Evolutionary conservation across 2,797 vertebrate genomes (phyloP), one percentile per base, ranked within the genome.

Genomic region (Kryptolebias ocellatus): DNA sequence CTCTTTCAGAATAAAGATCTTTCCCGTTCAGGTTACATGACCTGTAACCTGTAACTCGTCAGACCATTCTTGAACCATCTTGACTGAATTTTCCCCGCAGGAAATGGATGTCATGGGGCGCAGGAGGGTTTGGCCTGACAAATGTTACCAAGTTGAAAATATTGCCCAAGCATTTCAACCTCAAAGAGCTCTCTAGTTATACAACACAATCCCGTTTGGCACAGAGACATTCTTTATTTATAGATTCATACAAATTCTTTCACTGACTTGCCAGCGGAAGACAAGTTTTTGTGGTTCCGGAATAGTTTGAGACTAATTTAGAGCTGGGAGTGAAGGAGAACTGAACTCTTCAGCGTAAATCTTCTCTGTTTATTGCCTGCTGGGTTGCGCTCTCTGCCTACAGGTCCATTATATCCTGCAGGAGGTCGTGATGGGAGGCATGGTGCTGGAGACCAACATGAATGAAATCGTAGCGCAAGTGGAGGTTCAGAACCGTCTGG

Each of bases 401-500:
- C 71, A 98, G 97, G 96, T 98, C 1, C 96, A 98, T 85, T 96
- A 95, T 66, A 97, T 98, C 81, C 83, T 98, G 58, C 96, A 98
- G 87, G 96, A 98, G 90, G 95, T 98, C 88, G 96, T 98, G 79
- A 97, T 98, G 86, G 97, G 97, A 0, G 96, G 97, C 3, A 98
- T 98, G 97, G 97, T 98, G 53, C 80, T 98, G 83, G 96, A 98
- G 88, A 98, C 97, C 68, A 98, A 97, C 85, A 98, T 98, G 97
- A 98, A 95, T 11, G 97, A 98, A 89, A 97, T 98, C 0, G 94
- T 97, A 9, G 94, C 94, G 0, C 97, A 97, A 83, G 95, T 96
- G 11, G 96, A 98, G 81, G 84, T 96, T 44, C 97, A 98, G 86
- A 95, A 94, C 91, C 95, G 95, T 61, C 92, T 98, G 93, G 97